Evolutionary conservation across 2,888 invertebrate genomes (phyloP).

Genomic region (Anthrax anthrax): DNA sequence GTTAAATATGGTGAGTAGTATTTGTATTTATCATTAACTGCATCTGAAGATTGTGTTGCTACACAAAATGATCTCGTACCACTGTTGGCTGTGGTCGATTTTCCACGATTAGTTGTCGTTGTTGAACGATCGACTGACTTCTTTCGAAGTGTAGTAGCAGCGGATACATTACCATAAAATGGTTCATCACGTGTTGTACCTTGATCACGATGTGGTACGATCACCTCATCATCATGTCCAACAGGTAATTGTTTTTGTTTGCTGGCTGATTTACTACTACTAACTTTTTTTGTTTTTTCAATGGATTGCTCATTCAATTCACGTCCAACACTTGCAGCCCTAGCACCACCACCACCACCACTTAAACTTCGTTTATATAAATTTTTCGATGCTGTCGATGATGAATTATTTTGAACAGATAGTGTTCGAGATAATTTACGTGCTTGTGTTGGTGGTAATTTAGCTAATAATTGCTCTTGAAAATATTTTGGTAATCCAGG

Average conservation of each 20-base stretch:
- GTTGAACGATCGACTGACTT: conserved; percentile 15
- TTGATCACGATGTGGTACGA: conserved; percentile 10
- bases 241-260: conserved; percentile 31
- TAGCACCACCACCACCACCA: no score
- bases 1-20: conserved; percentile 29
- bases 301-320: conserved; percentile 17
- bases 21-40: conserved; percentile 32
- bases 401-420: conserved; percentile 26
- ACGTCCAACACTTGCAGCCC: no score
- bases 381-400: conserved; percentile 19
- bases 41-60: conserved; percentile 25
- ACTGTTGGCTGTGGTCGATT: conserved; percentile 21
- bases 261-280: conserved; percentile 13
- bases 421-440: conserved; percentile 50
- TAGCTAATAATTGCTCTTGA: conserved; percentile 54
- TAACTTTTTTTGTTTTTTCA: background rate
- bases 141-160: conserved; percentile 7
- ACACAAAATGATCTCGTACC: conserved; percentile 23
- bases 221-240: background rate
- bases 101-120: conserved; percentile 21
- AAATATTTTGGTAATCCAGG: conserved; percentile 56
- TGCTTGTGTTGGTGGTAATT: conserved; percentile 54
- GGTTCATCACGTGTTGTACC: conserved; percentile 11
- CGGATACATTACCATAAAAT: conserved; percentile 6
- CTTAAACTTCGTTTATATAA: conserved; percentile 34